Evolutionary conservation across 2,888 invertebrate species (phyloP), one percentile per base, ranked within the genome.

Genomic region (Thymelicus sylvestris): DNA sequence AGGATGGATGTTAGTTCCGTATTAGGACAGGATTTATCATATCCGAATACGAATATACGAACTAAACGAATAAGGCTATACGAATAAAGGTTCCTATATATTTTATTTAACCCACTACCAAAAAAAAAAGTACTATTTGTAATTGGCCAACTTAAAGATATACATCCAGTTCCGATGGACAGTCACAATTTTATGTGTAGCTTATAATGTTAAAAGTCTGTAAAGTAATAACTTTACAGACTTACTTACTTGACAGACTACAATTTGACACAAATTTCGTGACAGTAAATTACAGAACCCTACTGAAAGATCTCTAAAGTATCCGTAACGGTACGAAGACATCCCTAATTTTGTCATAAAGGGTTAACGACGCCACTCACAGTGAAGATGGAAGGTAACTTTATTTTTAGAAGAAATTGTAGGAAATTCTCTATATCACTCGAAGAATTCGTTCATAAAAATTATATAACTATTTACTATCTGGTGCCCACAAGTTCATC

Each of bases 361-460:
- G 71, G 63, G 61, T 74, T 78, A 76, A 78, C 76, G 77, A 74
- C 75, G 60, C 67, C 74, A 72, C 74, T 75, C 69, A 70, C 66
- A 64, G 72, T 66, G 64, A 73, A 65, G 74, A 71, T 69, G 72
- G 66, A 68, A 63, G 70, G 74, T 73, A 71, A 72, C 72, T 74
- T 74, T 74, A 74, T 76, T 77, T 75, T 73, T 72, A 74, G 72
- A 52, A 47, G 69, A 68, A 74, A 76, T 73, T 75, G 74, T 24
- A 39, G 50, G 61, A 61, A 61, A 60, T 15, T 38, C 47, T 63
- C 7, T 63, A 6, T 63, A 24, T 31, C 24, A 24, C 48, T 31
- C 47, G 24, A 47, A 39, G 6, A 47, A 47, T 62, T 62, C 15
- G 4, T 50, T 50, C 15, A 12, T 50, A 50, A 50, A 50, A 7